Evolutionary conservation across 2,888 invertebrate genomes (phyloP).

Genomic region (Caenorhabditis zanzibari): DNA sequence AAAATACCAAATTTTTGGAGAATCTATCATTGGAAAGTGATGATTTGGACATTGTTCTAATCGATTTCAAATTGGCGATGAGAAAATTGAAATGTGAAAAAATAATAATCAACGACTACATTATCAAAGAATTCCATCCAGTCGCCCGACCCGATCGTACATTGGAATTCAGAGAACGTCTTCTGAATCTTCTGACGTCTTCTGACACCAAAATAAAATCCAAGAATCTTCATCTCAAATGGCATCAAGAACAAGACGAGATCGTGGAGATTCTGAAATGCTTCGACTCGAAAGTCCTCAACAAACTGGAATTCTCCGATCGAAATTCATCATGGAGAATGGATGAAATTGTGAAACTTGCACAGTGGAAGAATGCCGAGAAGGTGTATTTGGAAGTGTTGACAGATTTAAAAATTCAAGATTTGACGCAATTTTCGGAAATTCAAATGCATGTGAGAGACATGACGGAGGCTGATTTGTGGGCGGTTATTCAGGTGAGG

Average conservation of each 20-base stretch:
- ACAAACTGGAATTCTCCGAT: slow-evolving; percentile 19
- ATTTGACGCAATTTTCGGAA: slow-evolving; percentile 4
- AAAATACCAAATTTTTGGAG: slow-evolving; percentile 3
- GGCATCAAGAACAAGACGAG: slow-evolving; percentile 13
- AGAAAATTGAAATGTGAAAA: slow-evolving; percentile 16
- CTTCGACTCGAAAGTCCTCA: slow-evolving; percentile 9
- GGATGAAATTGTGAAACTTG: background rate
- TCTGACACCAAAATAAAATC: background rate
- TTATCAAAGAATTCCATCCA: slow-evolving; percentile 13
- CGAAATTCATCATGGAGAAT: slow-evolving; percentile 31
- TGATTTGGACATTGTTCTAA: slow-evolving; percentile 19
- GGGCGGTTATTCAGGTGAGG: slow-evolving; percentile 43
- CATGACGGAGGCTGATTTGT: slow-evolving; percentile 21
- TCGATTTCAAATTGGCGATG: background rate
- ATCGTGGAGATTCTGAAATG: slow-evolving; percentile 2
- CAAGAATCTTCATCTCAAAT: background rate
- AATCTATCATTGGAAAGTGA: background rate
- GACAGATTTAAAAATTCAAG: slow-evolving; percentile 10
- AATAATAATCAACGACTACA: slow-evolving; percentile 1
- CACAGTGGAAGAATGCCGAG: slow-evolving; percentile 16
- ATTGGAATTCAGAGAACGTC: slow-evolving; percentile 15
- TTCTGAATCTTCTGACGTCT: slow-evolving; percentile 20
- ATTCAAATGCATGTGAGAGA: slow-evolving; percentile 38
- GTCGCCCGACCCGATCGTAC: slow-evolving; percentile 3
- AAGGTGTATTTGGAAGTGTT: slow-evolving; percentile 25